phyloP scores from a whole-genome alignment of 2,797 vertebrate species.

The Agapornis canus region DNA sequence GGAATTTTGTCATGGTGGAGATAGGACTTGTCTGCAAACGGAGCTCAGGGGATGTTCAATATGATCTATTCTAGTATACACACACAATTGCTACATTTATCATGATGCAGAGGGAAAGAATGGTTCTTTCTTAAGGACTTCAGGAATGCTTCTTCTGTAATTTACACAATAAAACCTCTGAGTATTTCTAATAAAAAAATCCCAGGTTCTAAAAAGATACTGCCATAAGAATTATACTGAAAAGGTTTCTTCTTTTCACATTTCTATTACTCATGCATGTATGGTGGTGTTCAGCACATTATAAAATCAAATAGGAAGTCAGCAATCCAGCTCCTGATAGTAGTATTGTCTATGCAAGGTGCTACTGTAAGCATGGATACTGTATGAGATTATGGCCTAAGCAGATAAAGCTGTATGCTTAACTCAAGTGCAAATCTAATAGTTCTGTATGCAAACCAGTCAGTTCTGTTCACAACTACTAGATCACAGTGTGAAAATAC shows the following conservation, averaged over 20 bases:
- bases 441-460: background rate
- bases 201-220: background rate
- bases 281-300: background rate
- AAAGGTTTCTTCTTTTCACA: background rate
- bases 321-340: background rate
- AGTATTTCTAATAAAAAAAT: constrained; percentile 29
- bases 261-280: background rate
- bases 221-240: constrained; percentile 15
- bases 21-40: constrained; percentile 83
- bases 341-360: background rate
- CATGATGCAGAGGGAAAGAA: constrained; percentile 48
- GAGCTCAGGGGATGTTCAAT: constrained; percentile 83
- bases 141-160: constrained; percentile 39
- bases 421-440: background rate
- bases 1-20: constrained; percentile 86
- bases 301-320: background rate
- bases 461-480: background rate
- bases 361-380: background rate
- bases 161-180: constrained; percentile 55
- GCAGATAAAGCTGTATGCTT: background rate
- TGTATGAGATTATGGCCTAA: background rate
- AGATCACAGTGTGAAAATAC: background rate
- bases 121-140: constrained; percentile 48
- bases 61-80: constrained; percentile 79
- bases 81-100: constrained; percentile 67